Conservation (phyloP, 1,140 invertebrate genomes). For the Onthophagus taurus region DNA sequence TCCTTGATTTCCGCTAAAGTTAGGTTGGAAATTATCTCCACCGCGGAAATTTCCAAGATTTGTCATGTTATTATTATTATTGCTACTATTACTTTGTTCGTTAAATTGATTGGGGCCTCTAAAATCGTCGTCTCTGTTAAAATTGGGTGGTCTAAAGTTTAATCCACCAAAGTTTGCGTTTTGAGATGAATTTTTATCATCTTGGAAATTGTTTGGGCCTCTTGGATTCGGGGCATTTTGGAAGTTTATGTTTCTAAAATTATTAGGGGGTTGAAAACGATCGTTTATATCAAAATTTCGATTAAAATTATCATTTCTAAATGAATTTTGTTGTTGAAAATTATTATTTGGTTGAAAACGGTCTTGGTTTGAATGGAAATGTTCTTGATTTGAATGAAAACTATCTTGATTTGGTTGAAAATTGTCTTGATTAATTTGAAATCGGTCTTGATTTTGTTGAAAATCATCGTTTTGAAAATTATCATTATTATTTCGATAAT, state of each 20-base stretch:
- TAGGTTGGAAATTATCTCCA: constrained; percentile 1
- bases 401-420: too few relatives aligned
- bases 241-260: constrained; percentile 1
- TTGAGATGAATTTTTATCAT: too few relatives aligned
- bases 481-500: neutral
- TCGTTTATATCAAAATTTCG: too few relatives aligned
- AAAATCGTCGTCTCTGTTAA: constrained; percentile 3
- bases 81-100: constrained; percentile 8
- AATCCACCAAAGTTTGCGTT: constrained; percentile 3
- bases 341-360: too few relatives aligned
- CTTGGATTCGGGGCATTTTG: neutral
- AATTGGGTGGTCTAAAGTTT: constrained; percentile 5
- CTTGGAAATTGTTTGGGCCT: constrained; percentile 11
- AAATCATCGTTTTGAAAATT: neutral
- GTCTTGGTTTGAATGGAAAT: too few relatives aligned
- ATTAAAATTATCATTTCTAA: too few relatives aligned
- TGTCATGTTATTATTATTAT: neutral
- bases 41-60: constrained; percentile 7
- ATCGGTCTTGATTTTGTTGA: too few relatives aligned
- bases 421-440: neutral
- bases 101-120: constrained; percentile 15
- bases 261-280: neutral
- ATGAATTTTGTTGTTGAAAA: too few relatives aligned
- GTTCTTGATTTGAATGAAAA: too few relatives aligned
- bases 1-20: neutral